Conservation (phyloP, 2,797 vertebrate species). For the Crax fasciolata region DNA sequence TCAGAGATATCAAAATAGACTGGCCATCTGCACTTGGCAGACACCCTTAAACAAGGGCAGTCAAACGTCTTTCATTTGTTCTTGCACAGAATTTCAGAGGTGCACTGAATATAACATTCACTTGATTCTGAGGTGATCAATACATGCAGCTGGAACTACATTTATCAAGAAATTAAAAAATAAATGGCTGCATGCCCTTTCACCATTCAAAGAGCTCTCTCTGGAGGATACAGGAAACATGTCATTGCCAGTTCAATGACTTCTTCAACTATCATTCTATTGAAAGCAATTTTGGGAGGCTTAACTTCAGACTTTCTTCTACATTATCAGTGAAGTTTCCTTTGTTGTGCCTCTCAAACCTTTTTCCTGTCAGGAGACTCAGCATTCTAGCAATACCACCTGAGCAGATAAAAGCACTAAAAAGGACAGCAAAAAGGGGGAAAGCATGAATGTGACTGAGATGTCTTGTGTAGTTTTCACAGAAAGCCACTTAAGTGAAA, state of each 20-base stretch:
- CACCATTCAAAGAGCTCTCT: background rate
- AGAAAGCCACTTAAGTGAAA: background rate
- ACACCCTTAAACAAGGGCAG: background rate
- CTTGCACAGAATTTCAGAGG: background rate
- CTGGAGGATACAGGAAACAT: background rate
- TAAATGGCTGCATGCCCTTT: background rate
- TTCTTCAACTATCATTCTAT: background rate
- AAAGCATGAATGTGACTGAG: background rate
- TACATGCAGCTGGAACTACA: background rate
- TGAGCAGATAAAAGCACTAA: background rate
- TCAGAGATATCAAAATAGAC: background rate
- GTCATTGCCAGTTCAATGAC: background rate
- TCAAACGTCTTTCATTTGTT: accelerated
- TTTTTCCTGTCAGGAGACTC: background rate
- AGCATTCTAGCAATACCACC: background rate
- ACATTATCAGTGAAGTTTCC: background rate
- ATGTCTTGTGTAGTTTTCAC: background rate
- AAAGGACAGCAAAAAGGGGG: background rate
- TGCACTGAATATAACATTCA: background rate
- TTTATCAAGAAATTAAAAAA: background rate
- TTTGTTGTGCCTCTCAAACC: background rate
- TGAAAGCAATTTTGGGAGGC: conserved; percentile 23
- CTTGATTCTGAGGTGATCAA: background rate
- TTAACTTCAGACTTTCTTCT: conserved; percentile 20
- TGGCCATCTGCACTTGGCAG: background rate